A percentile compares a stretch with the other conserved stretches of the same genome.
Conservation (phyloP, 1,140 invertebrate genomes). For the Cyclina sinensis region DNA sequence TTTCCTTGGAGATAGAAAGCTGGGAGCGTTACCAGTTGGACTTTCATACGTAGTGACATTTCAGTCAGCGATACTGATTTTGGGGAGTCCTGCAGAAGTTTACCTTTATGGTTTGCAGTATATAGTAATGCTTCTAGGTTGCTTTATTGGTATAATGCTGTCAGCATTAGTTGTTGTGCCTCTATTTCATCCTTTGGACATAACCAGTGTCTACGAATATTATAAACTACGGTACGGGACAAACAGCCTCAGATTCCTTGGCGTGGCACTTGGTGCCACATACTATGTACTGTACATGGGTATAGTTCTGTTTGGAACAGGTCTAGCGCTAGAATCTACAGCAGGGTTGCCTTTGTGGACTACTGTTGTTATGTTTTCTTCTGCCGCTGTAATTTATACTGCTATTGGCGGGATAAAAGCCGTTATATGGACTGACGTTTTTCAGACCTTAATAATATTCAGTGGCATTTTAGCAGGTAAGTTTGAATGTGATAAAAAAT, state of each 20-base stretch:
- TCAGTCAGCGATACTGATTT: constrained; percentile 70
- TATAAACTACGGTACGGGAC: background rate
- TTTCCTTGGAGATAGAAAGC: constrained; percentile 91
- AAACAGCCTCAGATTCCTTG: background rate
- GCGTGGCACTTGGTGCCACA: background rate
- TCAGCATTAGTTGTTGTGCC: background rate
- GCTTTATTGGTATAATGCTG: background rate
- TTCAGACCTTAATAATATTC: constrained; percentile 32
- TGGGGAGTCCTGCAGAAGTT: constrained; percentile 69
- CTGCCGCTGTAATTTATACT: background rate
- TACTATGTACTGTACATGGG: constrained; percentile 45
- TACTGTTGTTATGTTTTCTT: background rate
- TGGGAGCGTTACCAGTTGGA: constrained; percentile 89
- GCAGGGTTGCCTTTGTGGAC: background rate
- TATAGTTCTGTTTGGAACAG: constrained; percentile 11
- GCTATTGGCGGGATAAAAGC: constrained; percentile 54
- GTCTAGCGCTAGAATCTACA: constrained; percentile 3
- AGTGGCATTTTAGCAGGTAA: constrained; percentile 32
- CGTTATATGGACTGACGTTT: constrained; percentile 50
- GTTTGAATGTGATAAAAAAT: no score
- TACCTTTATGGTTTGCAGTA: constrained; percentile 22
- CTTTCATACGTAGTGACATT: constrained; percentile 75
- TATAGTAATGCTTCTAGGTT: background rate
- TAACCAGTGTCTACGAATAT: constrained; percentile 9
- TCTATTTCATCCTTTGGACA: background rate